Conservation (phyloP, 2,797 vertebrate genomes). For the Phoebastria nigripes region DNA sequence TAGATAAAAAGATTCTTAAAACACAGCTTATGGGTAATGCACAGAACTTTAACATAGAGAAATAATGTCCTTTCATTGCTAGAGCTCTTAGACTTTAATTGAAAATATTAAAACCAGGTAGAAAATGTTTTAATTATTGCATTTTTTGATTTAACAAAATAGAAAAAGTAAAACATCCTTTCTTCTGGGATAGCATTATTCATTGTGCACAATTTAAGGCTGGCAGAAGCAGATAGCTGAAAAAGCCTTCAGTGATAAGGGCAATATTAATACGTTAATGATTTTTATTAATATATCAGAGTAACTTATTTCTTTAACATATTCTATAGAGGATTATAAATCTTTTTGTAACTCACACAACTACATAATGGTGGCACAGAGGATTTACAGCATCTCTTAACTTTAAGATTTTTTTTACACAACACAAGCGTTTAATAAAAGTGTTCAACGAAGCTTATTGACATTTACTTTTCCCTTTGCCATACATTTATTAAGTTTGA, state of each 20-base stretch:
- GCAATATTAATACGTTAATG: not conserved
- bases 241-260: not conserved
- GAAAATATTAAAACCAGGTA: not conserved
- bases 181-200: not conserved
- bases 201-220: not conserved
- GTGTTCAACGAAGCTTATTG: conserved; percentile 67
- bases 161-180: not conserved
- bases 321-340: not conserved
- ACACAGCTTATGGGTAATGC: not conserved
- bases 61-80: not conserved
- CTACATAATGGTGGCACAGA: conserved; percentile 24
- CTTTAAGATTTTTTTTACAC: conserved; percentile 59
- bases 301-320: not conserved
- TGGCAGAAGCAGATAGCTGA: not conserved
- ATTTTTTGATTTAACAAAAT: not conserved
- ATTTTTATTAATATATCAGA: not conserved
- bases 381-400: conserved; percentile 63
- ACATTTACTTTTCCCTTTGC: conserved; percentile 69
- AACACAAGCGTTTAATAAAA: conserved; percentile 69
- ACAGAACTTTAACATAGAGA: not conserved
- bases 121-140: not conserved
- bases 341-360: conserved; percentile 32
- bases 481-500: conserved; percentile 68
- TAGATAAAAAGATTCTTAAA: not conserved
- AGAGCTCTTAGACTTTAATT: not conserved